phyloP scores from a whole-genome alignment of 2,113 vertebrate species.

The Spea bombifrons region DNA sequence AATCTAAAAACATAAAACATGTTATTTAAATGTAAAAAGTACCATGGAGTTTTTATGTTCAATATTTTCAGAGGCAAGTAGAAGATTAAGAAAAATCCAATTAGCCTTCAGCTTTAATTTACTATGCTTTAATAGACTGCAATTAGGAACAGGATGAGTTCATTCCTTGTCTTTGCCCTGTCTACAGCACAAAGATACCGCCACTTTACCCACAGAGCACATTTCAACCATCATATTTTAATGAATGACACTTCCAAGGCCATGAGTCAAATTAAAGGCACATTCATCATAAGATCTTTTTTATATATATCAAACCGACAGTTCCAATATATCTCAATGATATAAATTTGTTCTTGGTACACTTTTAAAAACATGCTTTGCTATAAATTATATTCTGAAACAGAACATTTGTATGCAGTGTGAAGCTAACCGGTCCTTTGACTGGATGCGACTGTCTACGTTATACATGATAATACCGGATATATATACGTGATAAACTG shows the following conservation, averaged over 20 bases:
- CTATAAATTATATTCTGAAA: too few species aligned
- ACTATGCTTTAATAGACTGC: slow-evolving; percentile 41
- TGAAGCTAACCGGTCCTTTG: too few species aligned
- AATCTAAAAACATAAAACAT: neutral
- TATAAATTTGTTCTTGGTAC: neutral
- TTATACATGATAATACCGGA: too few species aligned
- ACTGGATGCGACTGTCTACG: too few species aligned
- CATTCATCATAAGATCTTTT: too few species aligned
- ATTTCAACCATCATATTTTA: slow-evolving; percentile 4
- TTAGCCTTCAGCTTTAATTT: slow-evolving; percentile 43
- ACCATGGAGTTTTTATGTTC: neutral
- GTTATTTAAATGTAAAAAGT: neutral
- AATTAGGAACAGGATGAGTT: slow-evolving; percentile 38
- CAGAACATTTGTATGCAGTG: too few species aligned
- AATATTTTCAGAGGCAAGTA: neutral
- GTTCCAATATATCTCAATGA: neutral
- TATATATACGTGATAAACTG: too few species aligned
- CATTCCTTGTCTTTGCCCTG: slow-evolving; percentile 28
- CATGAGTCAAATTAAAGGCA: neutral
- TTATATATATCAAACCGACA: neutral
- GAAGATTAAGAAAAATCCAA: slow-evolving; percentile 18
- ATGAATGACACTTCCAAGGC: neutral
- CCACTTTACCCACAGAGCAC: slow-evolving; percentile 10
- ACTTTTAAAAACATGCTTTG: neutral
- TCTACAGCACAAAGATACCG: slow-evolving; percentile 23